A percentile compares a stretch with the other conserved stretches of the same genome.
phyloP scores from a whole-genome alignment of 2,888 invertebrate species.

The Latrodectus elegans region DNA sequence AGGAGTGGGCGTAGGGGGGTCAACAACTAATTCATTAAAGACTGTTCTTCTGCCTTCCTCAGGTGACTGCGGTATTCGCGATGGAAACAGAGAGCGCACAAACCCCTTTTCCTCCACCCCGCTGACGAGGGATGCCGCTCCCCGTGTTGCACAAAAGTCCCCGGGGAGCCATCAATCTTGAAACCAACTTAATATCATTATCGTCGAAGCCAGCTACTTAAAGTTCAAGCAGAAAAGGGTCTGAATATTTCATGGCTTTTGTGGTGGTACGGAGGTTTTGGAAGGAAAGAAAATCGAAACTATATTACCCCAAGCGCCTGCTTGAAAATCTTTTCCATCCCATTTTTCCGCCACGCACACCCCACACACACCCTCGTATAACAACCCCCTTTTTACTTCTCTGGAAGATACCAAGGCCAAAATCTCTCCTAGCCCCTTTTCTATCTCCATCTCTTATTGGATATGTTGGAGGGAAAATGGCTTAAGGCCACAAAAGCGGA shows the following conservation, averaged over 20 bases:
- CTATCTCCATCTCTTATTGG: no score
- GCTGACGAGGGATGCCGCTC: neutral
- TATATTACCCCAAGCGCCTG: constrained; percentile 40
- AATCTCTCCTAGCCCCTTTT: constrained; percentile 26
- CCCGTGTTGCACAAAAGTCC: constrained; percentile 18
- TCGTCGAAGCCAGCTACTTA: constrained; percentile 65
- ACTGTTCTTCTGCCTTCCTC: constrained; percentile 36
- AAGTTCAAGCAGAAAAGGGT: constrained; percentile 46
- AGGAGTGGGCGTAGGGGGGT: neutral
- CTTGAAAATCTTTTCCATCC: constrained; percentile 20
- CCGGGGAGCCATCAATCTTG: constrained; percentile 62
- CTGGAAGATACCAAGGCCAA: constrained; percentile 35
- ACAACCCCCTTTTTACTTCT: constrained; percentile 5
- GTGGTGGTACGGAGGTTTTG: constrained; percentile 19
- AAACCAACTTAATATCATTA: constrained; percentile 67
- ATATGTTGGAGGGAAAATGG: no score
- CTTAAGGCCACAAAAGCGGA: no score
- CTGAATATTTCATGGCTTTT: constrained; percentile 60
- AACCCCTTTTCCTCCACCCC: neutral
- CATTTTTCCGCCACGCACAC: constrained; percentile 8
- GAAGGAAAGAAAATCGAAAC: constrained; percentile 62
- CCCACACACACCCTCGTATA: neutral
- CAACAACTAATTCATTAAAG: constrained; percentile 65
- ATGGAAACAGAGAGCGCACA: no score
- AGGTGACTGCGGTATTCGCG: constrained; percentile 35